phyloP scores from a whole-genome alignment of 2,797 vertebrate species.

The Aulostomus chinensis region DNA sequence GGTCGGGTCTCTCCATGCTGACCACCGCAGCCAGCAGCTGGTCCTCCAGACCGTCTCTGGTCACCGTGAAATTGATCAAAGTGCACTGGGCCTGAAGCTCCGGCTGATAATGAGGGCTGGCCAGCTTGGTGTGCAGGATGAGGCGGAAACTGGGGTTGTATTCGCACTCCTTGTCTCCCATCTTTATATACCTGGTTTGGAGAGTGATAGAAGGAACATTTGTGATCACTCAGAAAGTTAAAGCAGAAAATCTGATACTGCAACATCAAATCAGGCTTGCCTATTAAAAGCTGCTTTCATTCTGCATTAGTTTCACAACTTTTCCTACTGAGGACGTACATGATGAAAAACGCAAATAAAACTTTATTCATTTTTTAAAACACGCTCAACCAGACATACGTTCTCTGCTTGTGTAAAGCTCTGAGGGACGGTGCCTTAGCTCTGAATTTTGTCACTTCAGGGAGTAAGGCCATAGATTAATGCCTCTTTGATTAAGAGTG shows the following conservation, averaged over 20 bases:
- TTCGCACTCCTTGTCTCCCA: slow-evolving; percentile 95
- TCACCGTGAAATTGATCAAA: slow-evolving; percentile 95
- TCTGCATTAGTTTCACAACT: too few relatives aligned
- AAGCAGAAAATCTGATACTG: not conserved
- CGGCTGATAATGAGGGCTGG: slow-evolving; percentile 94
- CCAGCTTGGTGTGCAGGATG: slow-evolving; percentile 94
- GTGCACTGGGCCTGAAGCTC: slow-evolving; percentile 98
- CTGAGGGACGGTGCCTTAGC: not conserved
- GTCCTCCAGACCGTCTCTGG: slow-evolving; percentile 90
- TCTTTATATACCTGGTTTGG: slow-evolving; percentile 86
- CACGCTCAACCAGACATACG: too few relatives aligned
- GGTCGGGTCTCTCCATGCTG: slow-evolving; percentile 90
- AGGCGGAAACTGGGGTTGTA: slow-evolving; percentile 89
- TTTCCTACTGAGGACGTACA: too few relatives aligned
- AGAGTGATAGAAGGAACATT: not conserved
- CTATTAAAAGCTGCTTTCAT: too few relatives aligned
- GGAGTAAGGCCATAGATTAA: not conserved
- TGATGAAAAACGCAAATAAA: too few relatives aligned
- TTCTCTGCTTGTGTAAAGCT: too few relatives aligned
- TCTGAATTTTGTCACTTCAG: not conserved
- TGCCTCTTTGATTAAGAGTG: not conserved
- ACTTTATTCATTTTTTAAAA: too few relatives aligned
- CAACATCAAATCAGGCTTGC: not conserved
- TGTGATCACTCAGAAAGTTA: slow-evolving; percentile 1
- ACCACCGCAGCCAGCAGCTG: slow-evolving; percentile 93